Evolutionary conservation across 2,888 invertebrate species (phyloP).

Genomic region (Mantis religiosa): DNA sequence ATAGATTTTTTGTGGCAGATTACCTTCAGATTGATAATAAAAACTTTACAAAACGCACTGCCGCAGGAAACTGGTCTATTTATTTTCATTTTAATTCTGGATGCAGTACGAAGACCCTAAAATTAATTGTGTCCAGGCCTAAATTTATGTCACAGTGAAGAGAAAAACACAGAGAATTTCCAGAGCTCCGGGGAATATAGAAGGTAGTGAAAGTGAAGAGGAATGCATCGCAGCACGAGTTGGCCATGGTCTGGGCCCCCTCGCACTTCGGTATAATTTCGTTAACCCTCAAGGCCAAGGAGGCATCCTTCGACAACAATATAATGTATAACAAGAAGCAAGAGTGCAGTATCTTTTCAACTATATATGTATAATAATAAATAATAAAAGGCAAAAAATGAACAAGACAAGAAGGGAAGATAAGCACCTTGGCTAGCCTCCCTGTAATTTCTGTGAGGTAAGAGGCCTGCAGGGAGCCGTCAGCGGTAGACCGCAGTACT

Average conservation of each 20-base stretch:
- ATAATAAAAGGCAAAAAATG: neutral
- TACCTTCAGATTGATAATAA: neutral
- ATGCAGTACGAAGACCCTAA: neutral
- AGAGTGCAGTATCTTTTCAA: neutral
- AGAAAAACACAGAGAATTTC: neutral
- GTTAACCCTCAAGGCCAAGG: neutral
- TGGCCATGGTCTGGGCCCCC: neutral
- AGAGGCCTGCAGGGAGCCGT: constrained; percentile 10
- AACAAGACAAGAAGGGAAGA: neutral
- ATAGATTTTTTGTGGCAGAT: neutral
- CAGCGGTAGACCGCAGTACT: neutral
- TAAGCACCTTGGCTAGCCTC: neutral
- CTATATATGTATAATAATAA: constrained; percentile 7
- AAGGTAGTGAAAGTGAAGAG: neutral
- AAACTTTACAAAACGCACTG: neutral
- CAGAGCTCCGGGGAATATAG: neutral
- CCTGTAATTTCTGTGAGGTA: constrained; percentile 13
- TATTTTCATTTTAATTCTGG: neutral
- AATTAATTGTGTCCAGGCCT: neutral
- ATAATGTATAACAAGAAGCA: neutral
- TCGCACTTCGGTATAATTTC: neutral
- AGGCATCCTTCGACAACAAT: neutral
- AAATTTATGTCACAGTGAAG: neutral
- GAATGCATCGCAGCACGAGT: neutral
- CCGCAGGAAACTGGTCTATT: neutral